Percentiles rank a stretch among this genome's conserved stretches.
These are phyloP conservation scores for Loripinus fragilis DNA, from an alignment of 2,888 invertebrate species.

Conservation along the genomic window DNA sequence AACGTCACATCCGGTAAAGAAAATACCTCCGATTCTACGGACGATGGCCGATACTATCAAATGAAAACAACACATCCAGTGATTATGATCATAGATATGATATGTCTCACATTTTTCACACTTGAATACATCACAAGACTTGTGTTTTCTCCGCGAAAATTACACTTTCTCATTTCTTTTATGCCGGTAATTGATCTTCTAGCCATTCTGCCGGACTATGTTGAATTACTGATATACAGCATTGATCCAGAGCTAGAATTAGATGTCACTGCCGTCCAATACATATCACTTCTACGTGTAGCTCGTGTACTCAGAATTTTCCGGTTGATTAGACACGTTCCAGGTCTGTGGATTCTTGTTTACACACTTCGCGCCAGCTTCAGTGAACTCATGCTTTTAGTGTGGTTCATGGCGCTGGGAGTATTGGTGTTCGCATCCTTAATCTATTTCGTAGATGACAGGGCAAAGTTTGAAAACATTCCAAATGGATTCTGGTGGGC, in stretches of 20 bases:
- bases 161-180: constrained; percentile 49
- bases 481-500: constrained; percentile 80
- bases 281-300: constrained; percentile 69
- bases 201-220: constrained; percentile 73
- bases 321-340: constrained; percentile 73
- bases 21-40: not conserved
- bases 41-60: not conserved
- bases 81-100: constrained; percentile 52
- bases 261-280: constrained; percentile 47
- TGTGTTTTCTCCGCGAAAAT: constrained; percentile 42
- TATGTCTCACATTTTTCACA: constrained; percentile 61
- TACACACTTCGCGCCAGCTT: constrained; percentile 78
- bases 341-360: constrained; percentile 78
- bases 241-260: constrained; percentile 46
- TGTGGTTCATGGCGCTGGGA: constrained; percentile 76
- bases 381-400: constrained; percentile 76
- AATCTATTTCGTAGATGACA: constrained; percentile 77
- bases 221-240: constrained; percentile 67
- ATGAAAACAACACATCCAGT: constrained; percentile 47
- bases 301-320: constrained; percentile 76
- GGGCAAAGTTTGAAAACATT: constrained; percentile 69
- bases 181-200: constrained; percentile 60
- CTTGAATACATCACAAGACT: constrained; percentile 57
- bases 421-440: constrained; percentile 79
- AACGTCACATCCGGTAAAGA: not conserved